Evolutionary conservation across 2,888 invertebrate genomes (phyloP), one percentile per base, ranked within the genome.

Genomic region (Acrobasis suavella): DNA sequence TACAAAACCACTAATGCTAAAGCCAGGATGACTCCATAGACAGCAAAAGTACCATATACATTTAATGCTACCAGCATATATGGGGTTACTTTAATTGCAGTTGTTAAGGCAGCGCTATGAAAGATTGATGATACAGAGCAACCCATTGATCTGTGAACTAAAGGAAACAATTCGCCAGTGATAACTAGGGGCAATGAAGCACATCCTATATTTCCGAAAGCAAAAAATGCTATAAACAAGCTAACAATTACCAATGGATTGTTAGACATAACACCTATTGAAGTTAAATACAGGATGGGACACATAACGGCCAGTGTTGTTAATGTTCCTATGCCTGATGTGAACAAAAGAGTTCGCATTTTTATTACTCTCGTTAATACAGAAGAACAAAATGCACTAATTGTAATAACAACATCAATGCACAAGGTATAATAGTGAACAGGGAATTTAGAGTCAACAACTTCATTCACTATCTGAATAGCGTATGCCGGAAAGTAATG

Each of bases 131-230:
- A 68, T 0, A 78, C 65, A 0, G 77, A 67, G 9, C 81, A 73
- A 0, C 87, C 88, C 0, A 76, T 76, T 9, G 80, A 82, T 70
- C 83, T 80, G 59, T 87, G 83, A 1, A 72, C 78, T 49, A 89
- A 73, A 0, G 89, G 89, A 50, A 82, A 83, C 3, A 89, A 63
- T 69, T 89, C 89, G 0, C 89, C 89, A 32, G 85, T 1, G 12
- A 89, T 72, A 2, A 82, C 80, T 15, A 86, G 63, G 1, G 89
- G 82, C 61, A 89, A 83, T 0, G 86, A 80, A 8, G 85, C 80
- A 59, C 86, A 84, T 1, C 88, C 89, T 16, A 88, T 75, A 67
- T 87, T 89, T 0, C 75, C 75, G 14, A 87, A 64, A 15, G 85
- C 70, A 58, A 86, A 85, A 65, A 81, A 88, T 1, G 77, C 22